Evolutionary conservation across 2,113 vertebrate genomes (phyloP).

Genomic region (Naja naja): DNA sequence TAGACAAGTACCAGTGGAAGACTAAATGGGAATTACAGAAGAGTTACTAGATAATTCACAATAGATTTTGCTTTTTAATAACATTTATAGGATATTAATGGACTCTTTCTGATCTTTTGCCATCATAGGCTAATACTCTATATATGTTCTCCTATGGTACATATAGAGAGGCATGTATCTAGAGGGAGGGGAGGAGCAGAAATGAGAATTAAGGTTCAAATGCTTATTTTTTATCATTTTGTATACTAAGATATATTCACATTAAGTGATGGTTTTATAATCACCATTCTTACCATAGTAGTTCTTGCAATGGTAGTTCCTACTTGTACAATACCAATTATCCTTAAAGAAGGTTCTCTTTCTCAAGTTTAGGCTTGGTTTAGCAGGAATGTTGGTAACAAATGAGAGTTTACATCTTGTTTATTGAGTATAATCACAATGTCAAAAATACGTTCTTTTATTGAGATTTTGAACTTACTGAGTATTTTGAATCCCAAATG

Average conservation of each 20-base stretch:
- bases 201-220: background rate
- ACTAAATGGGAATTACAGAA: constrained; percentile 39
- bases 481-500: background rate
- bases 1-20: constrained; percentile 46
- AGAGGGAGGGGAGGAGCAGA: background rate
- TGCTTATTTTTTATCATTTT: background rate
- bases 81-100: background rate
- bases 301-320: background rate
- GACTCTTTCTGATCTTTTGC: background rate
- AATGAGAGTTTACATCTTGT: background rate
- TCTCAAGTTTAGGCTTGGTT: background rate
- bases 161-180: background rate
- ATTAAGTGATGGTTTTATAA: background rate
- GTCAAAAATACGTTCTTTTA: background rate
- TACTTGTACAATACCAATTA: background rate
- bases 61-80: background rate
- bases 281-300: background rate
- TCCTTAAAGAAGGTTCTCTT: background rate
- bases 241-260: background rate
- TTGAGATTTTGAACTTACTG: background rate
- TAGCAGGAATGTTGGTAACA: background rate
- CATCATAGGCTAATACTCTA: background rate
- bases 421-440: background rate
- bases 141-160: background rate
- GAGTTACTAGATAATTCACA: background rate